These are phyloP conservation scores for Cynopterus brachyotis DNA, from an alignment of 2,113 vertebrate genomes.

Conservation along the genomic window DNA sequence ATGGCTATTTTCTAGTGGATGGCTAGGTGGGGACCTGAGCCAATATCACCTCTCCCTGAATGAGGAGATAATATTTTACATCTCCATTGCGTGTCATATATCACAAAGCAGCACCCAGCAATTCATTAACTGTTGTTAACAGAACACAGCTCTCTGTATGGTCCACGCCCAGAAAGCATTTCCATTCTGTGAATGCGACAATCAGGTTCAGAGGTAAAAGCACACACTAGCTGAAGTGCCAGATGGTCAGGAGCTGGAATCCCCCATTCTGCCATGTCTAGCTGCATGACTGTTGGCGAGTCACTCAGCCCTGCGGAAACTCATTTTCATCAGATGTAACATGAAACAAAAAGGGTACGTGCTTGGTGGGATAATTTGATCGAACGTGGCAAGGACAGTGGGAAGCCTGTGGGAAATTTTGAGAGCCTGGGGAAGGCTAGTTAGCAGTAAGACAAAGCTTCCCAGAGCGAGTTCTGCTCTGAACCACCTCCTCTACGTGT, in stretches of 20 bases:
- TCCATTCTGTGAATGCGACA: neutral
- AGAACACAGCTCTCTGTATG: neutral
- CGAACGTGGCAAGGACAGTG: neutral
- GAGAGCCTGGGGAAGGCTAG: neutral
- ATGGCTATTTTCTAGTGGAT: slow-evolving; percentile 41
- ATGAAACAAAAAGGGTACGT: neutral
- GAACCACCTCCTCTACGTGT: neutral
- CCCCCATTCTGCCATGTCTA: neutral
- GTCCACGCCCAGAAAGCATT: neutral
- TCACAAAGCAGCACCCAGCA: neutral
- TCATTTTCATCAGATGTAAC: neutral
- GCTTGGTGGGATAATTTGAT: neutral
- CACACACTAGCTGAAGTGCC: neutral
- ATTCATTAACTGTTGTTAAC: neutral
- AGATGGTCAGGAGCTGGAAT: neutral
- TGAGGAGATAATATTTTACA: neutral
- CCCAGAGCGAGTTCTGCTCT: neutral
- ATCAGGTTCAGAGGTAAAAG: neutral
- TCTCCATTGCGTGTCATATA: neutral
- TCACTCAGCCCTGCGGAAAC: neutral
- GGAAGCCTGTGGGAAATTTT: neutral
- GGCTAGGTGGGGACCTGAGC: neutral
- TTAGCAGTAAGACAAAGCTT: neutral
- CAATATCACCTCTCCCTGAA: neutral
- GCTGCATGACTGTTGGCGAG: neutral